Conservation (phyloP, 2,797 vertebrate genomes). For the Oreortyx pictus region DNA sequence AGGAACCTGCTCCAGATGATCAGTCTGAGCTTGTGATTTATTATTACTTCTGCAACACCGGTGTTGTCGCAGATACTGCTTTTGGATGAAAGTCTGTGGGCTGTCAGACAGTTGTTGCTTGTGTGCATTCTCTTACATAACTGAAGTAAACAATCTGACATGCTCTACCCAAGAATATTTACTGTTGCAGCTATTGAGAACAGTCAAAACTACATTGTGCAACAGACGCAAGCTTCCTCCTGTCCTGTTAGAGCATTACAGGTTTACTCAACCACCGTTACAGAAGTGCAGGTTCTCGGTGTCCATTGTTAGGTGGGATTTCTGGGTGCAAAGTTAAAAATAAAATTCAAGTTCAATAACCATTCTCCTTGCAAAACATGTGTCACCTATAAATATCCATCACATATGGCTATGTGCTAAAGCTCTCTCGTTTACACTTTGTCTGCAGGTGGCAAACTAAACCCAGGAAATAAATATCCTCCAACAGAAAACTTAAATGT, state of each 20-base stretch:
- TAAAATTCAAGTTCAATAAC: conserved; percentile 24
- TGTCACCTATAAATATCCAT: conserved; percentile 17
- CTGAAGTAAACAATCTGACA: conserved; percentile 27
- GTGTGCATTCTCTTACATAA: neutral
- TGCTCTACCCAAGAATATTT: conserved; percentile 8
- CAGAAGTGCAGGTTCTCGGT: neutral
- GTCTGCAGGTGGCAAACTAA: conserved; percentile 72
- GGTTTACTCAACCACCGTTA: neutral
- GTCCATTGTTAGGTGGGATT: neutral
- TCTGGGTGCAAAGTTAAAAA: conserved; percentile 43
- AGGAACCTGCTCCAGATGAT: conserved; percentile 39
- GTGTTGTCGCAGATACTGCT: neutral
- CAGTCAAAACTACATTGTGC: conserved; percentile 12
- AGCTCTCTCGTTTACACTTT: conserved; percentile 39
- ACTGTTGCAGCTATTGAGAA: neutral
- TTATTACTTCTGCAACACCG: neutral
- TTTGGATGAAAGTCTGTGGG: neutral
- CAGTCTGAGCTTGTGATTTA: conserved; percentile 33
- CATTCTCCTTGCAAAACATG: conserved; percentile 25
- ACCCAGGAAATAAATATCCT: conserved; percentile 36
- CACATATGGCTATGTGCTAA: neutral
- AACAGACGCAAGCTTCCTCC: neutral
- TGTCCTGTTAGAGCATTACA: neutral
- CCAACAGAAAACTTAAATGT: neutral
- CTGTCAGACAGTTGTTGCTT: neutral